Conservation (phyloP, 1,140 invertebrate species). For the Diachasmimorpha longicaudata region DNA sequence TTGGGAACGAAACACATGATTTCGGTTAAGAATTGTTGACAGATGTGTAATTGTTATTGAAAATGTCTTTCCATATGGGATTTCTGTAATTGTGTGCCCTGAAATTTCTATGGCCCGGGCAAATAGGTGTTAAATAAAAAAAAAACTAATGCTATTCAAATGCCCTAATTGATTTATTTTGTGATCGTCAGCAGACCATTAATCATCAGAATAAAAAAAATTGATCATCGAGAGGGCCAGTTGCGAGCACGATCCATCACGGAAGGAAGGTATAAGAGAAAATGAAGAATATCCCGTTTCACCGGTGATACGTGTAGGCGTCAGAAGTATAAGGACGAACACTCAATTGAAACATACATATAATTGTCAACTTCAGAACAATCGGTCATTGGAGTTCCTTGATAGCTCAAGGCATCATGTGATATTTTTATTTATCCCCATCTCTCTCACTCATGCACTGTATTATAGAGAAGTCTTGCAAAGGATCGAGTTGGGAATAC, state of each 20-base stretch:
- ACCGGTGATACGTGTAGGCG: not conserved
- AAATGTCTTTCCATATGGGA: too few relatives aligned
- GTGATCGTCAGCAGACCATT: too few relatives aligned
- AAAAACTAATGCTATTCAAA: too few relatives aligned
- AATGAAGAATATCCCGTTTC: constrained; percentile 7
- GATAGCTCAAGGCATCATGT: not conserved
- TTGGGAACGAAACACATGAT: too few relatives aligned
- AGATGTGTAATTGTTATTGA: too few relatives aligned
- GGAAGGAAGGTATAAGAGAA: not conserved
- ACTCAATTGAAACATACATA: not conserved
- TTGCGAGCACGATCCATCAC: not conserved
- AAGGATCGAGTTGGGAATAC: constrained; percentile 1
- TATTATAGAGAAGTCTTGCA: not conserved
- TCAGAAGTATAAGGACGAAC: not conserved
- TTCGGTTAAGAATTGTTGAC: too few relatives aligned
- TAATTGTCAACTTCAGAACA: not conserved
- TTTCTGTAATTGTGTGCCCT: too few relatives aligned
- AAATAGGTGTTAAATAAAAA: too few relatives aligned
- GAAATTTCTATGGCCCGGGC: too few relatives aligned
- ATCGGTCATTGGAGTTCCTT: not conserved
- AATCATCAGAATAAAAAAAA: not conserved
- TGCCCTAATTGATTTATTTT: too few relatives aligned
- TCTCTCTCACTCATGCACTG: not conserved
- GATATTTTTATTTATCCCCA: not conserved
- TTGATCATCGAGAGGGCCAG: not conserved